A percentile compares a stretch with the other conserved stretches of the same genome.
phyloP scores from a whole-genome alignment of 2,113 vertebrate genomes.

The Oreotrochilus melanogaster region DNA sequence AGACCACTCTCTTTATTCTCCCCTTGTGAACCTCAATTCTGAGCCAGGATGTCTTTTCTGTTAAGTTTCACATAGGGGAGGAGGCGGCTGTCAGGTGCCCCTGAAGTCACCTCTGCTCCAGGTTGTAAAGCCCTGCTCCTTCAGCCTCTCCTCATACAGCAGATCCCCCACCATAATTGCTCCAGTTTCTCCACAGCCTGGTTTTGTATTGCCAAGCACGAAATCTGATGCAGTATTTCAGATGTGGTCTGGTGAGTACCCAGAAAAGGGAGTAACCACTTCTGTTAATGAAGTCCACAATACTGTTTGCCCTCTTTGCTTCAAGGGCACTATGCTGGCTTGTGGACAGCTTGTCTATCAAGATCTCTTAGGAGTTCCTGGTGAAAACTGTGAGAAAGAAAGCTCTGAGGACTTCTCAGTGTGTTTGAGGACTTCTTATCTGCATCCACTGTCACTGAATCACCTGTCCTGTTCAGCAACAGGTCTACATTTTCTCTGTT shows the following conservation, averaged over 20 bases:
- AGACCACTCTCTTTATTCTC: neutral
- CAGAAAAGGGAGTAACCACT: neutral
- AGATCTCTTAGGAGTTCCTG: neutral
- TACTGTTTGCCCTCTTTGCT: neutral
- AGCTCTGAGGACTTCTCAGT: neutral
- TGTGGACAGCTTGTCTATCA: neutral
- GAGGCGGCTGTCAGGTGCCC: neutral
- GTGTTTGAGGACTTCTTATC: neutral
- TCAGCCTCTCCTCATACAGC: fast-evolving
- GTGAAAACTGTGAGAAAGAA: neutral
- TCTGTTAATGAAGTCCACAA: neutral
- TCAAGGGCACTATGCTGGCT: neutral
- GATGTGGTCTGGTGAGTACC: neutral
- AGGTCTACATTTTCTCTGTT: neutral
- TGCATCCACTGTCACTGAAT: neutral
- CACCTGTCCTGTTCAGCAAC: neutral
- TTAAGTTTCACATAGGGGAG: neutral
- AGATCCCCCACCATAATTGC: too few relatives aligned
- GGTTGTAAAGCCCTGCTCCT: neutral
- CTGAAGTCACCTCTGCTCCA: neutral
- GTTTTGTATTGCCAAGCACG: neutral
- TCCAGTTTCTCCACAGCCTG: neutral
- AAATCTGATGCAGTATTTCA: neutral
- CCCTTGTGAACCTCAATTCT: neutral
- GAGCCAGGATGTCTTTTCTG: neutral